Conservation (phyloP, 2,797 vertebrate species). For the Tarsius wallacei region DNA sequence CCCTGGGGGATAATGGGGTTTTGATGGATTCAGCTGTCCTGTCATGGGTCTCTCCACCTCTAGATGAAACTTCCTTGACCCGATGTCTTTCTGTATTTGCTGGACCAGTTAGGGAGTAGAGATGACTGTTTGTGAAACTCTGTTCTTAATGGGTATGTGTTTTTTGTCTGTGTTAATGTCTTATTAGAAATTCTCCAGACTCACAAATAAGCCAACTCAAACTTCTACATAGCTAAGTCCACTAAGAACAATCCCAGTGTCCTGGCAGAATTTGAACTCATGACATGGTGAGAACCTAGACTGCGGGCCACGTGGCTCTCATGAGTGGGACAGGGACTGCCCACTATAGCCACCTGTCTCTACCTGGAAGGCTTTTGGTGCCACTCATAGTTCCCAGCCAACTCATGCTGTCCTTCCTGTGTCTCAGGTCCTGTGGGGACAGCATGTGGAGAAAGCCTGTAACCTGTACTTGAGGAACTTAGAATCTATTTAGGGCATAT, state of each 20-base stretch:
- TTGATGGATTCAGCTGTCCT: background rate
- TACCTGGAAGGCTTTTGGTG: background rate
- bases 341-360: background rate
- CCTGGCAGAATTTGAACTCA: background rate
- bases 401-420: background rate
- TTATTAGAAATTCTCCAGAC: conserved; percentile 35
- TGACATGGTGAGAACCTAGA: background rate
- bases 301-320: background rate
- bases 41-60: background rate
- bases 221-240: background rate
- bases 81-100: background rate
- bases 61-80: background rate
- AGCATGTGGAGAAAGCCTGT: background rate
- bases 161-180: conserved; percentile 57
- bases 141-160: background rate
- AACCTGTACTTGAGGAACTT: background rate
- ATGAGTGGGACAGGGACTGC: background rate
- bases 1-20: background rate
- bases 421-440: background rate
- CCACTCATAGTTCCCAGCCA: background rate
- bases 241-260: background rate
- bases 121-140: conserved; percentile 22
- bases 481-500: background rate
- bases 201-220: background rate
- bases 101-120: background rate